Base-by-base conservation (phyloP, 2,888 invertebrate species). In the Yponomeuta plumbellus region DNA sequence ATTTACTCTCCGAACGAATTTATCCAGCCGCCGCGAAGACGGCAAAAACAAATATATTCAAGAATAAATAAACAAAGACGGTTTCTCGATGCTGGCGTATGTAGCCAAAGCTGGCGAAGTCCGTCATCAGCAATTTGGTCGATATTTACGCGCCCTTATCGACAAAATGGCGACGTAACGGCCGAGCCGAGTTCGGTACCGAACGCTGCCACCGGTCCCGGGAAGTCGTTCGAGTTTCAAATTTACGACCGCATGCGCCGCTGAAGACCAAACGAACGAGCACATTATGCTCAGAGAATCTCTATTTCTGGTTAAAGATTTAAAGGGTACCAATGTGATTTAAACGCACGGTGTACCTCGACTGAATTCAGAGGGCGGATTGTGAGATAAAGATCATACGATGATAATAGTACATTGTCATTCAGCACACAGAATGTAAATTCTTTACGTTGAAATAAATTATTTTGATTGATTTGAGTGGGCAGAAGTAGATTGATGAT, bases 211-310 rank as follows among this genome's bases (percentile, higher is more conserved):
- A 76, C 77, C 75, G 80, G 77, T 72, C 72, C 67, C 72, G 61
- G 69, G 67, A 69, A 71, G 71, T 72, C 71, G 72, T 73, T 74
- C 79, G 75, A 76, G 80, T 81, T 79, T 76, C 74, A 76, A 80
- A 83, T 82, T 82, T 82, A 82, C 77, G 80, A 76, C 70, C 71
- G 72, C 73, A 34, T 17, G 39, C 11, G 44, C 44, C 44, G 44
- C 59, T 21, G 21, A 11, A 21, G 59, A 59, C 22, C 22, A 13
- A 21, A 21, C 22, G 59, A 59, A 59, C 59, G 22, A 59, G 44
- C 17, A 2, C 17, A 52, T 17, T 13, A 17, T 17, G 44, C 44
- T 17, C 44, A 13, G 17, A 34, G 34, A 34, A 34, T 34, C 34
- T 5, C 34, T 26, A 5, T 26, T 5, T 26, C 26, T 26, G 26